Evolutionary conservation across 2,888 invertebrate genomes (phyloP), one percentile per base, ranked within the genome.

Genomic region (Eupithecia exiguata): DNA sequence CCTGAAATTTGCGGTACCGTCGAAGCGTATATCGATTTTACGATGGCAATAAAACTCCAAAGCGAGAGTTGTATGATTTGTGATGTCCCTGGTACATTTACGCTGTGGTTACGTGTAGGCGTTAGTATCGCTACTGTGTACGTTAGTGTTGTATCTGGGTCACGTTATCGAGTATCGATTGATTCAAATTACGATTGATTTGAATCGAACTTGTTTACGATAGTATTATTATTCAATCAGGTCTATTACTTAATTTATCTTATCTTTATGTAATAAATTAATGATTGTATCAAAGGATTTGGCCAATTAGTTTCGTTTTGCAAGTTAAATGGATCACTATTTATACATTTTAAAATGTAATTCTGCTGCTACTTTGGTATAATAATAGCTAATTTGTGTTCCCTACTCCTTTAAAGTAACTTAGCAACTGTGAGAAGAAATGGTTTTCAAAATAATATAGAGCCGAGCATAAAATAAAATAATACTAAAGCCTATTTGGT

Each of bases 1-100:
- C 63, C 72, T 76, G 21, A 78, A 79, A 79, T 81, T 81, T 74
- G 81, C 78, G 70, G 74, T 74, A 73, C 80, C 74, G 76, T 79
- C 74, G 77, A 71, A 49, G 76, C 78, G 82, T 77, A 82, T 84
- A 84, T 84, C 79, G 70, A 80, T 85, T 89, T 89, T 87, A 91
- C 87, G 87, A 87, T 75, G 81, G 84, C 82, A 87, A 87, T 89
- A 88, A 90, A 89, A 87, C 85, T 84, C 84, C 88, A 89, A 75
- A 90, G 86, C 86, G 84, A 88, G 87, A 86, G 85, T 87, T 87
- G 86, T 86, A 85, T 90, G 91, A 92, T 92, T 92, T 92, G 92
- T 92, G 88, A 88, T 86, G 87, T 86, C 85, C 84, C 84, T 83
- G 49, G 71, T 74, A 76, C 68, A 61, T 72, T 66, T 70, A 35